Percentiles rank a stretch among this genome's conserved stretches.
Conservation (phyloP, 2,888 invertebrate species). For the Cheilosia pagana region DNA sequence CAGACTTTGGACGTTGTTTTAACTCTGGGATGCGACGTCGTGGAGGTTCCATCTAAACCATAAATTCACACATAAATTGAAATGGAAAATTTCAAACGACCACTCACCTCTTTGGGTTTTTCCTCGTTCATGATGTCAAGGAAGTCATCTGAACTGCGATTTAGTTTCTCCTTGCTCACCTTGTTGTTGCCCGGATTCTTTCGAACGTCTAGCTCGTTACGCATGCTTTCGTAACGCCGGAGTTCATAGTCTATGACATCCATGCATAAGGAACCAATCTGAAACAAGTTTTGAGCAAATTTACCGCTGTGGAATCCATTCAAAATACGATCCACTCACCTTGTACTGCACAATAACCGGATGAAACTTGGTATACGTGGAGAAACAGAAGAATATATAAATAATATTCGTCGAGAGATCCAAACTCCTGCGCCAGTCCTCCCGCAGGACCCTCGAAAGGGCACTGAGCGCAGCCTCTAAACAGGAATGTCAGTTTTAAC, state of each 20-base stretch:
- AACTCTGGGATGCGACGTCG: slow-evolving; percentile 89
- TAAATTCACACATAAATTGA: neutral
- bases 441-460: slow-evolving; percentile 95
- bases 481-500: slow-evolving; percentile 77
- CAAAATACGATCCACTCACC: slow-evolving; percentile 83
- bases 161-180: slow-evolving; percentile 81
- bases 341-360: slow-evolving; percentile 97
- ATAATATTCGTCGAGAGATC: slow-evolving; percentile 98
- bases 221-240: slow-evolving; percentile 96
- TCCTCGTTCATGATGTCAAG: slow-evolving; percentile 84
- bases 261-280: slow-evolving; percentile 98
- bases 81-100: too few relatives aligned
- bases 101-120: slow-evolving; percentile 82
- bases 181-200: slow-evolving; percentile 81
- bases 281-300: neutral
- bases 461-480: slow-evolving; percentile 97
- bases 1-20: slow-evolving; percentile 90
- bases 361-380: slow-evolving; percentile 97
- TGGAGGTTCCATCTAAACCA: slow-evolving; percentile 85
- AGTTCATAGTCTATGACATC: slow-evolving; percentile 98
- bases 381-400: slow-evolving; percentile 98
- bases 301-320: neutral
- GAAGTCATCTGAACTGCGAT: slow-evolving; percentile 82
- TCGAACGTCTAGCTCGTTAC: slow-evolving; percentile 88
- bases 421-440: slow-evolving; percentile 98